Conservation (phyloP, 1,140 invertebrate species). For the Diprion similis region DNA sequence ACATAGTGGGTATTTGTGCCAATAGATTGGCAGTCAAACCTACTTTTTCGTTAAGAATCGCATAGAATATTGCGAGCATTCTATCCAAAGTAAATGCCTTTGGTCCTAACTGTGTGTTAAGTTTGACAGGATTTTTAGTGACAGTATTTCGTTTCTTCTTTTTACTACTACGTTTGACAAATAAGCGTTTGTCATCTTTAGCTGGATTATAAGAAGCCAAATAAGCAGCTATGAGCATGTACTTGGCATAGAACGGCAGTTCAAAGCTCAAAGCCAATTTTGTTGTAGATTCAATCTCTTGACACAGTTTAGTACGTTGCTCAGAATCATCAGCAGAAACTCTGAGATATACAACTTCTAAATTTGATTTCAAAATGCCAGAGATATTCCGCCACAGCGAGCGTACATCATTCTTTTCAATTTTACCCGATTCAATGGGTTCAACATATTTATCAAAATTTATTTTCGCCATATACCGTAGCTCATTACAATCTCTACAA, state of each 20-base stretch:
- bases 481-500: slow-evolving; percentile 82
- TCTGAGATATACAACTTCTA: slow-evolving; percentile 81
- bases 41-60: slow-evolving; percentile 84
- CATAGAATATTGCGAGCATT: slow-evolving; percentile 90
- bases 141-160: slow-evolving; percentile 59
- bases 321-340: slow-evolving; percentile 56
- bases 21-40: slow-evolving; percentile 84
- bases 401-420: slow-evolving; percentile 67
- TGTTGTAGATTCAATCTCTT: slow-evolving; percentile 60
- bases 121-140: slow-evolving; percentile 50
- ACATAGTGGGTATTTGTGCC: slow-evolving; percentile 78
- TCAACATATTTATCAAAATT: slow-evolving; percentile 79
- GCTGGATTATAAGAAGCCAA: slow-evolving; percentile 90
- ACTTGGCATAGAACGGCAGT: slow-evolving; percentile 89
- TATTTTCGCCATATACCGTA: slow-evolving; percentile 73
- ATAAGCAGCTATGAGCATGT: slow-evolving; percentile 86
- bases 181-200: slow-evolving; percentile 83
- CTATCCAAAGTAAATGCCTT: slow-evolving; percentile 84
- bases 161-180: slow-evolving; percentile 77
- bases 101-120: slow-evolving; percentile 73
- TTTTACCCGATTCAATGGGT: slow-evolving; percentile 69
- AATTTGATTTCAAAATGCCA: slow-evolving; percentile 73
- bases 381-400: slow-evolving; percentile 81
- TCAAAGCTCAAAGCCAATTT: slow-evolving; percentile 76
- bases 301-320: slow-evolving; percentile 35